Evolutionary conservation across 2,888 invertebrate species (phyloP).

Genomic region (Plebejus argus): DNA sequence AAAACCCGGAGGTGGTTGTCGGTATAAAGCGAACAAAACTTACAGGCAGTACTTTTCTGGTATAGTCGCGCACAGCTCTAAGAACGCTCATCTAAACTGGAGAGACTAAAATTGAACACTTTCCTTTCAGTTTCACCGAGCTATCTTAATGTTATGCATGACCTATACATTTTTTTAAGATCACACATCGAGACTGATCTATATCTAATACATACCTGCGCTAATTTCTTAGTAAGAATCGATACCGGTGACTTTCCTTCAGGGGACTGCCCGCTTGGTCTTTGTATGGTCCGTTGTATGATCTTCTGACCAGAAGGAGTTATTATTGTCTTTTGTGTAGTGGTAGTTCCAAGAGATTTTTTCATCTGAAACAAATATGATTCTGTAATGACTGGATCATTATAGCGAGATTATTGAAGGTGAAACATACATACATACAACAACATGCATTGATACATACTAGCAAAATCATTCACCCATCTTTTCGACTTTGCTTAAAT

Average conservation of each 20-base stretch:
- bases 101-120: no score
- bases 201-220: slow-evolving; percentile 55
- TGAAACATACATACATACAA: no score
- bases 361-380: slow-evolving; percentile 51
- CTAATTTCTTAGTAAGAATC: slow-evolving; percentile 70
- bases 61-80: no score
- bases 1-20: background rate
- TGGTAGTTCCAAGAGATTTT: slow-evolving; percentile 51
- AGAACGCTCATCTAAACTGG: no score
- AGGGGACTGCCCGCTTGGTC: slow-evolving; percentile 50
- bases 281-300: slow-evolving; percentile 74
- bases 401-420: slow-evolving; percentile 10
- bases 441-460: no score
- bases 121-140: no score
- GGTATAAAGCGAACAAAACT: no score
- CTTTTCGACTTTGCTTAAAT: no score
- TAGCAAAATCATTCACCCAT: no score
- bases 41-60: no score
- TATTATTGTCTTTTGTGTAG: slow-evolving; percentile 65
- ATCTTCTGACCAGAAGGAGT: slow-evolving; percentile 79
- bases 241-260: slow-evolving; percentile 68
- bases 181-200: no score
- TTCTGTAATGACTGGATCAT: background rate
- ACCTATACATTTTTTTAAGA: background rate
- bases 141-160: no score